Conservation (phyloP, 2,113 vertebrate genomes). For the Ciconia maguari region DNA sequence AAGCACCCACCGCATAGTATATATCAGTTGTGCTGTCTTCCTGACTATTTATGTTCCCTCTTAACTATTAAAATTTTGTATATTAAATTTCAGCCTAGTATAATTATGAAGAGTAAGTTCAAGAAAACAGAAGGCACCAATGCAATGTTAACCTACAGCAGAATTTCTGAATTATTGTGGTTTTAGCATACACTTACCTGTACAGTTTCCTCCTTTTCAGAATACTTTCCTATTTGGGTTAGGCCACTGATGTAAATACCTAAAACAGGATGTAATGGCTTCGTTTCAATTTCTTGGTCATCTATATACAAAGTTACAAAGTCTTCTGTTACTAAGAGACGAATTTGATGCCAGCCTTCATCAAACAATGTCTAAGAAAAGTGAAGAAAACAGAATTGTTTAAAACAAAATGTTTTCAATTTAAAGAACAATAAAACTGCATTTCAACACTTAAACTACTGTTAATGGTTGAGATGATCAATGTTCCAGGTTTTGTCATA, state of each 20-base stretch:
- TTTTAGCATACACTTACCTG: conserved; percentile 78
- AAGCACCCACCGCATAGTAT: not conserved
- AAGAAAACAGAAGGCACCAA: not conserved
- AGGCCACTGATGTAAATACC: conserved; percentile 94
- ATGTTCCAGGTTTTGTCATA: not conserved
- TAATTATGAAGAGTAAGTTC: not conserved
- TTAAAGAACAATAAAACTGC: not conserved
- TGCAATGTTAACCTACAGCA: not conserved
- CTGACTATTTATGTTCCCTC: not conserved
- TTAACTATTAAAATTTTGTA: not conserved
- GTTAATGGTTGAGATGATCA: not conserved
- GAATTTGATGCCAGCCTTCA: conserved; percentile 93
- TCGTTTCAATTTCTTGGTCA: conserved; percentile 84
- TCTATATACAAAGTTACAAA: conserved; percentile 91
- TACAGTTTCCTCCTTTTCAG: conserved; percentile 91
- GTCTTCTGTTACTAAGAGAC: conserved; percentile 91
- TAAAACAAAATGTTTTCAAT: not conserved
- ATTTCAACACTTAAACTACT: not conserved
- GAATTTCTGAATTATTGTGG: not conserved
- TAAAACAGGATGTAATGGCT: conserved; percentile 83
- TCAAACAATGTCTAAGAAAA: conserved; percentile 85
- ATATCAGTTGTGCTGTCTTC: not conserved
- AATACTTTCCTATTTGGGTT: conserved; percentile 95
- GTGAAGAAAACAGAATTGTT: not conserved
- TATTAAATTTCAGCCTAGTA: not conserved